Base-by-base conservation (phyloP, 2,113 vertebrate genomes). In the Saimiri boliviensis region DNA sequence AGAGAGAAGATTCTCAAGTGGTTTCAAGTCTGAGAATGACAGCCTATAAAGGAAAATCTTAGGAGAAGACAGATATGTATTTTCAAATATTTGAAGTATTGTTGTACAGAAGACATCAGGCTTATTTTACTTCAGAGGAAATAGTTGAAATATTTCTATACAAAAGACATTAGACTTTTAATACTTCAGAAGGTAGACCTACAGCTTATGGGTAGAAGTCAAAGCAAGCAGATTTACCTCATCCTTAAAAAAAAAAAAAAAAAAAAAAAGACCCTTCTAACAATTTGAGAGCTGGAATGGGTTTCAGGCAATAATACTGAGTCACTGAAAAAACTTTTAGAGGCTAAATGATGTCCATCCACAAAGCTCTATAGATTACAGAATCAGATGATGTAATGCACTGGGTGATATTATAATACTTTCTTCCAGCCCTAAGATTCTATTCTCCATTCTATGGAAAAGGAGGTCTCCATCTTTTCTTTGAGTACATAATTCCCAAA, bases 151-250 rank as follows among this genome's bases (percentile, higher is more conserved):
- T 23, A 47, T 4, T 45, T n/a, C 25, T n/a, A 19, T 17, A 90
- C 25, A 90, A 45, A 90, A 86, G 52, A 81, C 8, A 77, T 40
- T n/a, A 54, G 42, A 82, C 12, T 23, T 60, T 5, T 63, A 32
- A 63, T 63, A 32, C 60, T 85, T 91, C 79, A 81, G 12, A 82
- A n/a, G 47, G 58, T 6, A 87, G 71, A 79, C 19, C 4, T 60
- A 63, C 49, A 16, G 74, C 40, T 77, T 63, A 54, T 1, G 2
- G 37, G 52, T n/a, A 79, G 32, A 71, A 89, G 63, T 84, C 47
- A 97, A 93, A 80, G 68, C 20, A 90, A 68, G 49, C 84, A 71
- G 30, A 85, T 49, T 86, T 76, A 83, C 25, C 35, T 87, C 45
- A 91, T 47, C 54, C 4, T 63, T 63, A 6, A 42, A 42, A 42